Evolutionary conservation across 1,140 invertebrate genomes (phyloP).

Genomic region (Oscheius sp.): DNA sequence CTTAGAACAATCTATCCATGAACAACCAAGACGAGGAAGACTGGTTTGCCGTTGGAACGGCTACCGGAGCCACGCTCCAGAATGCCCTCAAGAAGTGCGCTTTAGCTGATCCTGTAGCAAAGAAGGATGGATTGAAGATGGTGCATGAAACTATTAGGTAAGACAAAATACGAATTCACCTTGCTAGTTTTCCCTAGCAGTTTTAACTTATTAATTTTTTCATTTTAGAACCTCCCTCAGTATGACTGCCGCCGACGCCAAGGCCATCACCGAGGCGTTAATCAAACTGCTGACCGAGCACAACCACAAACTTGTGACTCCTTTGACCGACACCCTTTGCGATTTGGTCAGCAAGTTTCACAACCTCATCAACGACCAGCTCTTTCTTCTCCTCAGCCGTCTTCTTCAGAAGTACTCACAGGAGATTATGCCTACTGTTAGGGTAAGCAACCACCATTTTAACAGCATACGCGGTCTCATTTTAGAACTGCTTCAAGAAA

Average conservation of each 20-base stretch:
- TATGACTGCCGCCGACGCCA: background rate
- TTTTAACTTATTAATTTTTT: background rate
- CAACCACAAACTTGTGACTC: background rate
- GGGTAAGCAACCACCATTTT: background rate
- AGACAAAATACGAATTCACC: too few species aligned
- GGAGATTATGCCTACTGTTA: background rate
- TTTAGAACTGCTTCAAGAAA: background rate
- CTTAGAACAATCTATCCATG: background rate
- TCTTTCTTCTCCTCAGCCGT: background rate
- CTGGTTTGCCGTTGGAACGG: background rate
- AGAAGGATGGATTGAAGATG: constrained; percentile 1
- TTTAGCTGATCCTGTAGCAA: background rate
- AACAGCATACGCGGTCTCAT: background rate
- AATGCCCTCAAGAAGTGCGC: background rate
- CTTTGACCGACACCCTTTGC: background rate
- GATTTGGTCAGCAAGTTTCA: background rate
- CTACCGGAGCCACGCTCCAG: background rate
- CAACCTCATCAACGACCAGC: background rate
- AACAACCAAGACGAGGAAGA: background rate
- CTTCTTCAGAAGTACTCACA: background rate
- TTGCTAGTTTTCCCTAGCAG: background rate
- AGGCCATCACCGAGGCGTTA: background rate
- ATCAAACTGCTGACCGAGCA: background rate
- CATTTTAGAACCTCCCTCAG: background rate
- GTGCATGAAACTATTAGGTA: background rate